Base-by-base conservation (phyloP, 92 coral and sea anemone genomes). In the Chrysogorgia sp. region DNA sequence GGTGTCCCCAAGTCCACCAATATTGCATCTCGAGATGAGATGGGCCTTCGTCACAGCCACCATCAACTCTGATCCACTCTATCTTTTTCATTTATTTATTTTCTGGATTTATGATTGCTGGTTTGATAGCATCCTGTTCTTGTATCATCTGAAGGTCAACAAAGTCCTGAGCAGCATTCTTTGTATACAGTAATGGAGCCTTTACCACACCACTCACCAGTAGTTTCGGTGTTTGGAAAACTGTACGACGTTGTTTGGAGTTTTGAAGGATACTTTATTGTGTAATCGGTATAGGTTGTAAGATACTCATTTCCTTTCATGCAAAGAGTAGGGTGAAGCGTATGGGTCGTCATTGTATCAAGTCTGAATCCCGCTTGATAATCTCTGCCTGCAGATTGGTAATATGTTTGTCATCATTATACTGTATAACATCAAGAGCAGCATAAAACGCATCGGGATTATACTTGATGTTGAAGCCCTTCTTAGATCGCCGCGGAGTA, bases 361-460 rank as follows among this genome's bases (percentile, higher is more conserved):
- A 78, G 37, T 21, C 83, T n/a, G n/a, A n/a, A 77, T 1, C 82
- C 82, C 12, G 74, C 82, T 26, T 77, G 82, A 45, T 77, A 71
- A 78, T 78, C 83, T 34, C 83, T 24, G 8, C 75, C 75, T 14
- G 81, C n/a, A n/a, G 12, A 67, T 86, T 90, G 20, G 76, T 34
- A 22, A 83, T 72, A 20, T 80, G 72, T 24, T 17, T 34, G 31
- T 88, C 90, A 83, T 89, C 79, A 57, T 40, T 67, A 34, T 71
- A 53, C 58, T 89, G 90, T 2, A 89, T 43, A 45, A 9, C 48
- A 55, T 83, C 71, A 0, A 89, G 79, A 9, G 64, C 56, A 24
- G 79, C 52, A 62, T 86, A 89, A 6, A 88, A 85, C 1, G 48
- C 25, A 33, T 89, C 92, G 41, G 92, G 92, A 37, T 86, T 85